Base-by-base conservation (phyloP, 2,888 invertebrate genomes). In the Eupsilia transversa region DNA sequence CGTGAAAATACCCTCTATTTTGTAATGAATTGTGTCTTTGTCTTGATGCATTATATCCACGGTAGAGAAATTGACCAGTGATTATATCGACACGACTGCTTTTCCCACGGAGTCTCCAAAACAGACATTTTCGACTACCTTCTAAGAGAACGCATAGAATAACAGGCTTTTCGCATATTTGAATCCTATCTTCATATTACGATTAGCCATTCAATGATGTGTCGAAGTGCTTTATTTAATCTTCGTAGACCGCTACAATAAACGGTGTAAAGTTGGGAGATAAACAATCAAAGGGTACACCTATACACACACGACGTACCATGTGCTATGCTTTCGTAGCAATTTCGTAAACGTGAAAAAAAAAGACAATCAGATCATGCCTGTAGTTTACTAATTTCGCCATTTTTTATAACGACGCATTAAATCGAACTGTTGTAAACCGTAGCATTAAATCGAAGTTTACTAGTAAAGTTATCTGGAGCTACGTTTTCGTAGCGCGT, bases 21-120 rank as follows among this genome's bases (percentile, higher is more conserved):
- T n/a, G 43, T 43, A 64, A 74, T 59, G 9, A 64, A 80, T 52
- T 64, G n/a, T 30, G n/a, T n/a, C 0, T 49, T 57, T 79, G 1
- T 23, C 5, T 38, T 43, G 7, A 35, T 49, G 20, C 20, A 30
- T 30, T 17, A 23, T 27, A 43, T 10, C 4, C 2, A 56, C 43
- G 14, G 27, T n/a, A 41, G 20, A 71, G 27, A 38, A 12, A 38
- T 35, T 70, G 33, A 2, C 43, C 33, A 20, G 27, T 57, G 12
- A 54, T n/a, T 54, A n/a, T 54, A n/a, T 33, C 33, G 17, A n/a
- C 3, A 33, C 3, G n/a, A n/a, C n/a, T 27, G 69, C 35, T 43
- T 33, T 67, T 41, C 0, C 66, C 23, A 41, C 7, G 7, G 17
- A 41, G 12, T 67, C 12, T 43, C 41, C 5, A 9, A 43, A 43